phyloP scores from a whole-genome alignment of 2,113 vertebrate species.

The Cyanoderma ruficeps region DNA sequence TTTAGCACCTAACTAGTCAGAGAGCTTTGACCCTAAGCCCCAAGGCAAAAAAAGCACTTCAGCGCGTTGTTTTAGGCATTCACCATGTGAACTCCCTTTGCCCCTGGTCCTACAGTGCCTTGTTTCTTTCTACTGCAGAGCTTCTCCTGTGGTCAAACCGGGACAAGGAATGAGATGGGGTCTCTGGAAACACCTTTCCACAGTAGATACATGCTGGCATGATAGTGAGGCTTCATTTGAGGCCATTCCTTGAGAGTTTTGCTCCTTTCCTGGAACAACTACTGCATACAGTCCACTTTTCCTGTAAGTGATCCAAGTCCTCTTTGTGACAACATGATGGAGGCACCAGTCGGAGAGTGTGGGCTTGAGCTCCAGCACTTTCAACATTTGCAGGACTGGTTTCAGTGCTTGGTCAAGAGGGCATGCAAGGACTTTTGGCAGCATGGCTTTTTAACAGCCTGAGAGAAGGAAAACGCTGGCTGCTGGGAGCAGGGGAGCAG shows the following conservation, averaged over 20 bases:
- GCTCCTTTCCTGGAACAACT: background rate
- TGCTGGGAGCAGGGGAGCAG: background rate
- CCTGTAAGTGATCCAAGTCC: background rate
- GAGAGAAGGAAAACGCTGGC: background rate
- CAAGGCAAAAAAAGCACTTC: background rate
- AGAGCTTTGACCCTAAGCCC: background rate
- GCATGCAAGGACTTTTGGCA: background rate
- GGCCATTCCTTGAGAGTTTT: background rate
- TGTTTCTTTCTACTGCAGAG: background rate
- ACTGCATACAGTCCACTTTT: background rate
- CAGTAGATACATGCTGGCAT: fast-evolving
- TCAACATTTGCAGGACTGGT: background rate
- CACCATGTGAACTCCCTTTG: background rate
- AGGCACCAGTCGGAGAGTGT: background rate
- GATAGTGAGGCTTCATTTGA: background rate
- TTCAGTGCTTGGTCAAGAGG: conserved; percentile 4
- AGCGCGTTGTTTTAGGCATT: background rate
- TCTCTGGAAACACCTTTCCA: background rate
- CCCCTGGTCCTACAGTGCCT: background rate
- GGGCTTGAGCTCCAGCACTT: background rate
- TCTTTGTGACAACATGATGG: background rate
- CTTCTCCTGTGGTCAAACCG: background rate
- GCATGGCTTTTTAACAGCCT: background rate
- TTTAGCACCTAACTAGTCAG: background rate
- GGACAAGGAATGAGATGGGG: background rate